Base-by-base conservation (phyloP, 2,888 invertebrate genomes). In the Zeuzera pyrina region DNA sequence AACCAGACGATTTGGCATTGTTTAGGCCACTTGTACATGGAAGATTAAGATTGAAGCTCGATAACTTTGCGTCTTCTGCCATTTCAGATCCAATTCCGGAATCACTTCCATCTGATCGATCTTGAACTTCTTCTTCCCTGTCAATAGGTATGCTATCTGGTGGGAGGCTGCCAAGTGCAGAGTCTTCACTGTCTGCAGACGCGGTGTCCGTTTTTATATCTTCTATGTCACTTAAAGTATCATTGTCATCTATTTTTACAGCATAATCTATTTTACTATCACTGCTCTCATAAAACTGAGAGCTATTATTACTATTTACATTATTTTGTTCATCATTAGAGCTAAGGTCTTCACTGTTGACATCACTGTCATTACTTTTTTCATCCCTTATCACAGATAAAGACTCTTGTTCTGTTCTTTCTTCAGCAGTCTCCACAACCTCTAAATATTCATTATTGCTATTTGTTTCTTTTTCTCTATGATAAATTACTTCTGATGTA, bases 41-140 rank as follows among this genome's bases (percentile, higher is more conserved):
- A 31, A 72, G 49, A 47, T 62, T 47, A 37, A 74, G 47, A 39
- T 71, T 68, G 41, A 78, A 79, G 38, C 54, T 64, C 16, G 70
- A 57, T 49, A 68, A 42, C 51, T 78, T 79, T 31, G 57, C 38
- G 49, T 89, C 90, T 40, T 90, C 90, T 33, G 85, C 79, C 33
- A 89, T 85, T 71, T 94, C 94, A 19, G 90, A 89, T 3, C 93
- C 93, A 15, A 94, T 67, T 0, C 94, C 94, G 0, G 93, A 94
- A 68, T 94, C 94, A 31, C 93, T 93, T 5, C 93, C 92, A 57
- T 93, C 93, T 24, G 92, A 92, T 33, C 91, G 85, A 40, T 88
- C 88, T 53, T 88, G 88, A 16, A 67, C 86, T 55, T 88, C 88
- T 60, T 88, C 88, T 48, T 85, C 86, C 41, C 74, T 63, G 36